Evolutionary conservation across 2,113 vertebrate species (phyloP).

Genomic region (Albula glossodonta): DNA sequence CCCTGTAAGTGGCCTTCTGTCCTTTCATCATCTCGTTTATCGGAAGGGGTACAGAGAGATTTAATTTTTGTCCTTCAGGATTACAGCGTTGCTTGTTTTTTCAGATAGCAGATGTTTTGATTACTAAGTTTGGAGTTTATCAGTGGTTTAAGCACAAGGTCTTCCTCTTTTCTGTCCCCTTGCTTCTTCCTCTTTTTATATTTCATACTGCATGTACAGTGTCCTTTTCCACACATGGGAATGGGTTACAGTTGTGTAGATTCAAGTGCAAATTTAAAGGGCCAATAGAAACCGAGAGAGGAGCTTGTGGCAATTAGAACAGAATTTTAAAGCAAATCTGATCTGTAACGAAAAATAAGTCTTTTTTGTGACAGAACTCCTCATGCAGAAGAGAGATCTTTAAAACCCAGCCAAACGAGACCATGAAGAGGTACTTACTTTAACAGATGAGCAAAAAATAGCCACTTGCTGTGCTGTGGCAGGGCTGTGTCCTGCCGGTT

Average conservation of each 20-base stretch:
- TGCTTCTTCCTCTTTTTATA: slow-evolving; percentile 55
- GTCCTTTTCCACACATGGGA: slow-evolving; percentile 61
- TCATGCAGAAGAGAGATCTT: not conserved
- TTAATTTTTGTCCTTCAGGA: slow-evolving; percentile 73
- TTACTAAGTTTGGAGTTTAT: slow-evolving; percentile 69
- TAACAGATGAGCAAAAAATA: slow-evolving; percentile 28
- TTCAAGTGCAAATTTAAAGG: slow-evolving; percentile 56
- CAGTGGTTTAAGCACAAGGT: slow-evolving; percentile 70
- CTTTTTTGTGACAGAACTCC: slow-evolving; percentile 35
- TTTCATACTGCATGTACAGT: slow-evolving; percentile 49
- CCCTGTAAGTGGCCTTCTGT: slow-evolving; percentile 70
- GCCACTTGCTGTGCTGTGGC: slow-evolving; percentile 10
- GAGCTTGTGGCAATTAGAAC: slow-evolving; percentile 56
- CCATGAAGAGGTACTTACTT: slow-evolving; percentile 27
- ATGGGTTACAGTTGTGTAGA: slow-evolving; percentile 61
- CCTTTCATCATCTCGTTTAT: slow-evolving; percentile 62
- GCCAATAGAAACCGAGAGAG: slow-evolving; percentile 40
- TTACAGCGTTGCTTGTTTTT: slow-evolving; percentile 80
- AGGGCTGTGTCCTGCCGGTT: slow-evolving; percentile 32
- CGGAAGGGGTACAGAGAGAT: slow-evolving; percentile 55
- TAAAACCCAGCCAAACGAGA: slow-evolving; percentile 33
- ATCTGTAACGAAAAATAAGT: slow-evolving; percentile 35
- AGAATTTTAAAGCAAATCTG: slow-evolving; percentile 48
- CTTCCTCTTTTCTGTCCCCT: slow-evolving; percentile 59
- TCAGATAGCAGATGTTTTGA: slow-evolving; percentile 79